These are phyloP conservation scores for Artibeus lituratus DNA, from an alignment of 2,797 vertebrate genomes.

Conservation along the genomic window DNA sequence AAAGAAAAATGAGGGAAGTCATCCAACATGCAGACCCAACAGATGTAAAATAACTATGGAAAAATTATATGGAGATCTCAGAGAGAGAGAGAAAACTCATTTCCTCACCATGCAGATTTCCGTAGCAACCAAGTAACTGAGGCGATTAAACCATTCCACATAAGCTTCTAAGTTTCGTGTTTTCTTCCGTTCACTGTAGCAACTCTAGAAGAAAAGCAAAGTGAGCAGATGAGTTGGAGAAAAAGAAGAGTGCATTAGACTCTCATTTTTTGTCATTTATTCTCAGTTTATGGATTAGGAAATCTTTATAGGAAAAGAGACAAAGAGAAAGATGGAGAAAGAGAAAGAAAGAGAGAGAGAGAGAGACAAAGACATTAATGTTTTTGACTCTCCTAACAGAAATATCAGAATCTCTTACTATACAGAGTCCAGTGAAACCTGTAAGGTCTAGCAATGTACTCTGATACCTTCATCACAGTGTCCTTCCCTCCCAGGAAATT, in stretches of 20 bases:
- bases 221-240: background rate
- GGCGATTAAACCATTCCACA: constrained; percentile 97
- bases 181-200: constrained; percentile 90
- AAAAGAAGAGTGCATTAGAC: background rate
- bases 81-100: background rate
- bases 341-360: background rate
- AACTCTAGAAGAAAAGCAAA: constrained; percentile 81
- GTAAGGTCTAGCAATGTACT: background rate
- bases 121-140: constrained; percentile 95
- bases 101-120: constrained; percentile 95
- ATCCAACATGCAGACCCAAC: accelerated
- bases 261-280: background rate
- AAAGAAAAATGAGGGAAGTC: background rate
- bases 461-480: background rate
- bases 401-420: background rate
- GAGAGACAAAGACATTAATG: background rate
- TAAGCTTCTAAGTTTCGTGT: constrained; percentile 92
- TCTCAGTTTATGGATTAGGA: background rate
- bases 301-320: background rate
- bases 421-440: background rate
- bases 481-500: background rate
- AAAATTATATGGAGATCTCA: background rate
- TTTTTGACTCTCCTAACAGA: background rate
- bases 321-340: too few species aligned
- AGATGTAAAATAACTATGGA: background rate